Evolutionary conservation across 2,113 vertebrate species (phyloP).

Genomic region (Hippopotamus amphibius): DNA sequence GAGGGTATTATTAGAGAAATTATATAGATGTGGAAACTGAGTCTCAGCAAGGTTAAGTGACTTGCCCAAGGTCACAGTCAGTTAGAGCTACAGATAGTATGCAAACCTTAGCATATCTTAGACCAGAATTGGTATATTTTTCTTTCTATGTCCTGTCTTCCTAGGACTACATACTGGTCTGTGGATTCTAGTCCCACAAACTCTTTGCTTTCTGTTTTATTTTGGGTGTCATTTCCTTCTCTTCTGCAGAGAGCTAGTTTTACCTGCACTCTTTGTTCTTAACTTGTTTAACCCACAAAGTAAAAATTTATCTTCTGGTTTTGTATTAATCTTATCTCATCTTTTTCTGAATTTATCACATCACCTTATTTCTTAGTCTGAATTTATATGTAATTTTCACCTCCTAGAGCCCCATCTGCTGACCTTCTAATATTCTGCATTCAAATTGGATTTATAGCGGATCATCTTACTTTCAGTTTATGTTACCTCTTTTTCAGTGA

Average conservation of each 20-base stretch:
- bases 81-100: neutral
- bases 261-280: neutral
- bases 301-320: constrained; percentile 49
- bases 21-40: neutral
- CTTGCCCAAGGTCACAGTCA: neutral
- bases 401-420: constrained; percentile 57
- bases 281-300: constrained; percentile 42
- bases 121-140: neutral
- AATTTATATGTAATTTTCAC: constrained; percentile 57
- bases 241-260: neutral
- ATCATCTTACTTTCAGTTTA: constrained; percentile 35
- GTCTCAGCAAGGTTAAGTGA: neutral
- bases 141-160: neutral
- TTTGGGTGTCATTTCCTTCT: constrained; percentile 4
- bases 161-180: neutral
- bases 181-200: neutral
- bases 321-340: neutral
- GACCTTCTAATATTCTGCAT: constrained; percentile 70
- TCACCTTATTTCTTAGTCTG: constrained; percentile 50
- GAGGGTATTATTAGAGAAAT: neutral
- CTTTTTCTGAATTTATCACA: constrained; percentile 55
- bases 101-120: neutral
- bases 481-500: constrained; percentile 47
- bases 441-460: constrained; percentile 49
- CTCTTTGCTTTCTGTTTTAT: neutral